phyloP scores from a whole-genome alignment of 2,888 invertebrate genomes.

The Alloscopus bannaensis region DNA sequence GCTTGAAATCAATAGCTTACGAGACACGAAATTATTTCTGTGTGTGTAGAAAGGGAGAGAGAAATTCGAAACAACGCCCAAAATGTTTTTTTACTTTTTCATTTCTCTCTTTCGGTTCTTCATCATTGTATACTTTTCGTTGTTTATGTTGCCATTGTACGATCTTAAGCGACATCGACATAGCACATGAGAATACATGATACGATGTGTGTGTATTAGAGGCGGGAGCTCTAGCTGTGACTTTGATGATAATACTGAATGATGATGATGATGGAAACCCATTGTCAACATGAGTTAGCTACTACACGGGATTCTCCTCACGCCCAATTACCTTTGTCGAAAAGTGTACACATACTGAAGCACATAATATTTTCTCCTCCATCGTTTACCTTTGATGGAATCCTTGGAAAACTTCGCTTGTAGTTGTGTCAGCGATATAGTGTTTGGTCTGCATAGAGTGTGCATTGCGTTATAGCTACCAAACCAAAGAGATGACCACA shows the following conservation, averaged over 20 bases:
- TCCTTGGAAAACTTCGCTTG: too few relatives aligned
- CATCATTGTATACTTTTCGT: not conserved
- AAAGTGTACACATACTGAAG: constrained; percentile 7
- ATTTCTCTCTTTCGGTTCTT: constrained; percentile 28
- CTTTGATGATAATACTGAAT: constrained; percentile 59
- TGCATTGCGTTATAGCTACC: constrained; percentile 8
- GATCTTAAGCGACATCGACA: not conserved
- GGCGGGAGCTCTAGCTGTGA: constrained; percentile 59
- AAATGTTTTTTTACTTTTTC: constrained; percentile 11
- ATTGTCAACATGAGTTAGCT: constrained; percentile 61
- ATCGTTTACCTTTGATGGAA: constrained; percentile 6
- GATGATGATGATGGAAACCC: constrained; percentile 51
- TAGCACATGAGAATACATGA: not conserved
- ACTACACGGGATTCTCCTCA: constrained; percentile 55
- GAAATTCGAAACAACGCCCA: constrained; percentile 59
- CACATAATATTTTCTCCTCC: not conserved
- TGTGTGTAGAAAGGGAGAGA: constrained; percentile 25
- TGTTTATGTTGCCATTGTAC: not conserved
- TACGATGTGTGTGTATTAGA: constrained; percentile 30
- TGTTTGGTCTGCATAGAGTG: too few relatives aligned
- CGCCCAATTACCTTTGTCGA: constrained; percentile 56
- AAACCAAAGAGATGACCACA: constrained; percentile 46
- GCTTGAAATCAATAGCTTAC: constrained; percentile 2
- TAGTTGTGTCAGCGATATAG: too few relatives aligned
- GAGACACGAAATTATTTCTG: not conserved